Percentiles rank a stretch among this genome's conserved stretches.
phyloP scores from a whole-genome alignment of 2,113 vertebrate genomes.

The Onychostruthus taczanowskii region DNA sequence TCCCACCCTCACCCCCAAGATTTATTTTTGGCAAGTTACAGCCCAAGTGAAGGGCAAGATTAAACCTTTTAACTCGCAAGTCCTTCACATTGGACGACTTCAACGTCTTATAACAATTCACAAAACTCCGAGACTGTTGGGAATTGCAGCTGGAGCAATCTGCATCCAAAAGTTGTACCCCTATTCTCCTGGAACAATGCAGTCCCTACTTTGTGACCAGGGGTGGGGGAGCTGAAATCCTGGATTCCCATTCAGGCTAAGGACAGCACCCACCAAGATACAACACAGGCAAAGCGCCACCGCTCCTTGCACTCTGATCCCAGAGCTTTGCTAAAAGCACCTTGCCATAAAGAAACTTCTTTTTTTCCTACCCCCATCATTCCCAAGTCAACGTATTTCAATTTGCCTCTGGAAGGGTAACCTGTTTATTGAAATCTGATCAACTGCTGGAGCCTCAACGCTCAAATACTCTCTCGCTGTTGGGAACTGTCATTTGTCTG shows the following conservation, averaged over 20 bases:
- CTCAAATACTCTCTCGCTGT: constrained; percentile 43
- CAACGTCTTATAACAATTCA: not conserved
- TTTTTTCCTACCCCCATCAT: not conserved
- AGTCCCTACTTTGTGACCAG: not conserved
- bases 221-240: not conserved
- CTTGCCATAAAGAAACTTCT: not conserved
- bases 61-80: not conserved
- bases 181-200: not conserved
- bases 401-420: constrained; percentile 3
- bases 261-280: not conserved
- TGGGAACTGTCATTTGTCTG: constrained; percentile 66
- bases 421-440: constrained; percentile 59
- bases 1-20: not conserved
- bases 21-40: not conserved
- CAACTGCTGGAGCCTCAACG: not conserved
- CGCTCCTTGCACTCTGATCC: not conserved
- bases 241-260: not conserved
- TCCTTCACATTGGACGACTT: not conserved
- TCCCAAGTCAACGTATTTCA: not conserved
- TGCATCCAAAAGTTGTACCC: constrained; percentile 1
- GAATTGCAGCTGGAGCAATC: not conserved
- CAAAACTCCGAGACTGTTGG: not conserved
- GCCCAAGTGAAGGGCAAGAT: not conserved
- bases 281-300: not conserved
- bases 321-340: not conserved